Evolutionary conservation across 2,113 vertebrate species (phyloP).

Genomic region (Datnioides undecimradiatus): DNA sequence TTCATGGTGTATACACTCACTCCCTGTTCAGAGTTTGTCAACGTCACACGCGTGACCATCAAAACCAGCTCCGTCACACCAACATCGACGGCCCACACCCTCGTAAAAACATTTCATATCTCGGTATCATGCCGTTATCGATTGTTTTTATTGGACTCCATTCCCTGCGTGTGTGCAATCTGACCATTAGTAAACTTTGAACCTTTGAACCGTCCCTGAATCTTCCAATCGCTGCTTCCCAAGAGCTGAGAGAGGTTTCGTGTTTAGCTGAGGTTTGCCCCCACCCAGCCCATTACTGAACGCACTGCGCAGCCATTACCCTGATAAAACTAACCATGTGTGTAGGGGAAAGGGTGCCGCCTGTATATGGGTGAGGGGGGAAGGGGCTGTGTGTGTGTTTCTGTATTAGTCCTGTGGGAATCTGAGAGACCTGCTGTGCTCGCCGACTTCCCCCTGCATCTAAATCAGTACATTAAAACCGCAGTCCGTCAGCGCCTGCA

Average conservation of each 20-base stretch:
- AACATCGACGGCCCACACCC: not conserved
- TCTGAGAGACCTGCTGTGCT: slow-evolving; percentile 55
- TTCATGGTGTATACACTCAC: not conserved
- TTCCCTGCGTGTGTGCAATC: slow-evolving; percentile 22
- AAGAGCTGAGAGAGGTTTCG: slow-evolving; percentile 51
- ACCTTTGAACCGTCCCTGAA: slow-evolving; percentile 59
- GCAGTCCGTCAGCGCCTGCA: slow-evolving; percentile 27
- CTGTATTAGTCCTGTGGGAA: slow-evolving; percentile 70
- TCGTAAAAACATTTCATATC: slow-evolving; percentile 36
- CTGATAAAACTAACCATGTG: slow-evolving; percentile 80
- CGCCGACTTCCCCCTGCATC: slow-evolving; percentile 67
- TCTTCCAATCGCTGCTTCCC: slow-evolving; percentile 45
- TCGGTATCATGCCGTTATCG: slow-evolving; percentile 27
- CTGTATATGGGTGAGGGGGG: slow-evolving; percentile 45
- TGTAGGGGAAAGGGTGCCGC: slow-evolving; percentile 73
- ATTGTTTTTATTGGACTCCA: slow-evolving; percentile 46
- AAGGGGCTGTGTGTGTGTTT: slow-evolving; percentile 36
- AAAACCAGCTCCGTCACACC: not conserved
- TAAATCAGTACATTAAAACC: slow-evolving; percentile 79
- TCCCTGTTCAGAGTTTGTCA: not conserved
- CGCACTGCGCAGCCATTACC: slow-evolving; percentile 66
- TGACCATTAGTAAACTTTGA: slow-evolving; percentile 56
- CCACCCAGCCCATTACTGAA: slow-evolving; percentile 64
- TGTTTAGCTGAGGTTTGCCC: slow-evolving; percentile 33
- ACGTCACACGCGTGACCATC: slow-evolving; percentile 10